phyloP scores from a whole-genome alignment of 2,113 vertebrate species.

The Gnathonemus echidnorhynchus region DNA sequence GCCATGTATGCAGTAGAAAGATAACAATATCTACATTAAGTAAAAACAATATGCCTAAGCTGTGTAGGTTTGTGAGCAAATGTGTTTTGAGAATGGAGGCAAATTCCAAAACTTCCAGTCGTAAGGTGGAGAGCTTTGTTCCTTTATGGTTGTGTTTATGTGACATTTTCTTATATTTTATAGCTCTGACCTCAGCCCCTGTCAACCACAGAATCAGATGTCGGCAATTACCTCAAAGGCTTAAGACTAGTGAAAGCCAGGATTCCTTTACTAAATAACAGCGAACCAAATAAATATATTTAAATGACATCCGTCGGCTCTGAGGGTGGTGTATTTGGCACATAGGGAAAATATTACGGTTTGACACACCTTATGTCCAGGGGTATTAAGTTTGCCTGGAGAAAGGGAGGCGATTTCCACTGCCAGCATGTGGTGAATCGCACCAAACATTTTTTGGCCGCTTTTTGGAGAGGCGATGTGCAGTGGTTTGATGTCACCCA shows the following conservation, averaged over 20 bases:
- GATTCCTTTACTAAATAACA: background rate
- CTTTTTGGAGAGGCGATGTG: background rate
- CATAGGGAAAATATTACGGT: too few species aligned
- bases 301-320: background rate
- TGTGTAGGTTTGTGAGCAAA: background rate
- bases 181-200: background rate
- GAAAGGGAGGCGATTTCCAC: background rate
- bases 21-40: background rate
- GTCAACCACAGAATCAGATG: background rate
- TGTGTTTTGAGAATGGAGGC: background rate
- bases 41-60: background rate
- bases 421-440: background rate
- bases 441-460: background rate
- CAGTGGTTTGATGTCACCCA: background rate
- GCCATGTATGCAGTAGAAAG: background rate
- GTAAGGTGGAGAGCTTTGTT: background rate
- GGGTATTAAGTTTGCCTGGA: background rate
- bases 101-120: background rate
- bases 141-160: background rate
- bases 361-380: too few species aligned
- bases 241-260: background rate
- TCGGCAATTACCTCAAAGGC: background rate
- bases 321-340: background rate
- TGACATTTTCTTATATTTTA: background rate
- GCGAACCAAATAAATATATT: background rate